Evolutionary conservation across 2,797 vertebrate species (phyloP), one percentile per base, ranked within the genome.

Genomic region (Siniperca undulata): DNA sequence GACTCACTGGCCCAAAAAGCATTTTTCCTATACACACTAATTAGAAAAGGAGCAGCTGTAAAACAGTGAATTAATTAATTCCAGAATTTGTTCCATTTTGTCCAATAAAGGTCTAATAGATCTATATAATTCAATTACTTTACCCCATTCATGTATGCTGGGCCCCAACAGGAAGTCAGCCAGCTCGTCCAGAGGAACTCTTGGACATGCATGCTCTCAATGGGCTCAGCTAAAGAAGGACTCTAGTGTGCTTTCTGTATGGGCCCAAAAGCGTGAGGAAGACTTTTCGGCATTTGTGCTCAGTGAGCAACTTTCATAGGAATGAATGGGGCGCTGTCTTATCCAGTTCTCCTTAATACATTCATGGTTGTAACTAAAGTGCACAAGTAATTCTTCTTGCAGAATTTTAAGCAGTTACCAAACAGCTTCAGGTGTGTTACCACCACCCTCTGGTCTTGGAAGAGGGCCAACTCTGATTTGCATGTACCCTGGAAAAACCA

Each of bases 251-350:
- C 19, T 48, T 62, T 74, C 59, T 52, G 17, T 4, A 74, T 40
- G 24, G 19, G 20, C 46, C 20, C 10, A 50, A 68, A 68, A 68
- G n/a, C 10, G 5, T n/a, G 68, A 70, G 42, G 19, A 70, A 78
- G 52, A 56, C 50, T 42, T 60, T 19, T 50, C 44, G 6, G 30
- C 20, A 38, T n/a, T 38, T 68, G 27, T 55, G 65, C 27, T 61
- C 60, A 6, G 5, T 48, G 13, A 50, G 17, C 16, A 71, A 46
- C 27, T 71, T 71, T 59, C 6, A 40, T 17, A 40, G n/a, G 24
- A 62, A 40, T 9, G 3, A 42, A 65, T 44, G 19, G 17, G 36
- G 19, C 9, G 27, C n/a, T 34, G 13, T 48, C 55, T 60, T 58
- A 71, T 36, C 36, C 44, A 44, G 4, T 20, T 69, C 11, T 24